These are phyloP conservation scores for Nibea coibor DNA, from an alignment of 2,113 vertebrate genomes.

Conservation along the genomic window DNA sequence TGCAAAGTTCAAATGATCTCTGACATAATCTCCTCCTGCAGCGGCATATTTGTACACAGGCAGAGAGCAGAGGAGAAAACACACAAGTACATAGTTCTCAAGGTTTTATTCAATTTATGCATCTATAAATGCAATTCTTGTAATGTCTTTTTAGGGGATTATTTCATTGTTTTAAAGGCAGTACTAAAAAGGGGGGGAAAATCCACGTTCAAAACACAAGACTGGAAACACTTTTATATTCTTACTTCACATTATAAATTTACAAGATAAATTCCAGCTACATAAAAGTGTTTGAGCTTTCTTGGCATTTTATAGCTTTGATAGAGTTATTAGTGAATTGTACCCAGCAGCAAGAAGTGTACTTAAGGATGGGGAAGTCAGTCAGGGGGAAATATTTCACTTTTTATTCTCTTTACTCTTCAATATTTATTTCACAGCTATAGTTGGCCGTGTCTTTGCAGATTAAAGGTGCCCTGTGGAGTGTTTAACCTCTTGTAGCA, in stretches of 20 bases:
- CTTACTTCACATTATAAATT: conserved; percentile 4
- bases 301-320: not conserved
- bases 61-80: not conserved
- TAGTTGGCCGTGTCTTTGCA: not conserved
- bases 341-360: not conserved
- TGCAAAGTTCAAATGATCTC: conserved; percentile 3
- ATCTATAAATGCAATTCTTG: conserved; percentile 15
- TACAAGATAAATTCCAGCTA: not conserved
- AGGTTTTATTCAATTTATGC: not conserved
- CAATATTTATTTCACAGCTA: not conserved
- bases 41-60: conserved; percentile 21
- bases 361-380: no score
- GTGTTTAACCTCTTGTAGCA: not conserved
- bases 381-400: not conserved
- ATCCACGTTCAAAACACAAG: not conserved
- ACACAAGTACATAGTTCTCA: not conserved
- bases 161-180: conserved; percentile 17
- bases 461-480: not conserved
- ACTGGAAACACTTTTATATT: conserved; percentile 20
- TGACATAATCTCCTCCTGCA: conserved; percentile 5
- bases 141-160: not conserved
- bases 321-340: not conserved
- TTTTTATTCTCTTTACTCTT: not conserved
- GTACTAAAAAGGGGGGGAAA: not conserved
- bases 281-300: not conserved